Percentiles rank a stretch among this genome's conserved stretches.
phyloP scores from a whole-genome alignment of 2,113 vertebrate genomes.

The Pipa parva region DNA sequence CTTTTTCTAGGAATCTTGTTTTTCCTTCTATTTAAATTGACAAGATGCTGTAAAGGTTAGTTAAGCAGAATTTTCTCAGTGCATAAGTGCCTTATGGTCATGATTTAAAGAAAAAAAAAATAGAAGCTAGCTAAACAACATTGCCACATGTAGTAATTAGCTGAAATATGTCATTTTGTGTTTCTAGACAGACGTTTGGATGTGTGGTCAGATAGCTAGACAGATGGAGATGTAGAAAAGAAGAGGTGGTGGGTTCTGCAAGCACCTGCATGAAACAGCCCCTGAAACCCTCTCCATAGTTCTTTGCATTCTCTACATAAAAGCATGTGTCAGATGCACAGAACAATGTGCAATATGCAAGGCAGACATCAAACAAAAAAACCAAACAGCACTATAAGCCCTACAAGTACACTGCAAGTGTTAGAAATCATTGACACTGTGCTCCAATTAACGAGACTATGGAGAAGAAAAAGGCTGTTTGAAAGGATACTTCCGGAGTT shows the following conservation, averaged over 20 bases:
- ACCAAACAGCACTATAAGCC: neutral
- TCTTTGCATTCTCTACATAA: conserved; percentile 2
- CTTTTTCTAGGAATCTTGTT: conserved; percentile 25
- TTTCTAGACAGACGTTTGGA: neutral
- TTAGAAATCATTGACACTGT: conserved; percentile 31
- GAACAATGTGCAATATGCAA: conserved; percentile 25
- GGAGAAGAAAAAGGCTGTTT: conserved; percentile 23
- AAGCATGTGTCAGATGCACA: conserved; percentile 17
- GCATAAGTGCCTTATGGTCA: conserved; percentile 27
- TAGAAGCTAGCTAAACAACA: neutral
- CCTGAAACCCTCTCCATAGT: neutral
- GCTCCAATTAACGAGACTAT: conserved; percentile 35
- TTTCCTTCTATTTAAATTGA: conserved; percentile 23
- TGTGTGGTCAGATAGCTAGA: neutral
- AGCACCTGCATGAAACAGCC: neutral
- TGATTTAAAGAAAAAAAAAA: conserved; percentile 12
- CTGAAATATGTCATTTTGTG: neutral
- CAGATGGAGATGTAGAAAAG: neutral
- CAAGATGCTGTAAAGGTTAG: conserved; percentile 35
- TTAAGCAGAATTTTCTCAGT: conserved; percentile 10
- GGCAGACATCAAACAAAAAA: conserved; percentile 41
- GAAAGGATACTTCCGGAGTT: conserved; percentile 47
- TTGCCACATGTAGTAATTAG: conserved; percentile 14
- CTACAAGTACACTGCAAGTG: conserved; percentile 25
- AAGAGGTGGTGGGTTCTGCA: neutral